Conservation (phyloP, 2,113 vertebrate genomes). For the Lamprotornis superbus region DNA sequence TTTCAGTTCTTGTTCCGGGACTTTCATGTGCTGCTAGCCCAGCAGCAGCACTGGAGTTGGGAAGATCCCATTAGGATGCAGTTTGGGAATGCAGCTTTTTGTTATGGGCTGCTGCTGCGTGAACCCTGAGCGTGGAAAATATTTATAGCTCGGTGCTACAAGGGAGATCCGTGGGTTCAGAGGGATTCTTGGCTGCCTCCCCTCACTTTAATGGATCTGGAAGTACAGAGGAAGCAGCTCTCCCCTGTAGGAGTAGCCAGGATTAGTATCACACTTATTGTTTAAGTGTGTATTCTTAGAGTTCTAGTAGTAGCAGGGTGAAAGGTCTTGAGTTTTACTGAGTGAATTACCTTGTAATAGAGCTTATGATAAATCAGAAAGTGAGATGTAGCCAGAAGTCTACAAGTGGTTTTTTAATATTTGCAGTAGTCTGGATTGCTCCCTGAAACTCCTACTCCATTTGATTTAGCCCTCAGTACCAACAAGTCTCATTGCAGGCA, state of each 20-base stretch:
- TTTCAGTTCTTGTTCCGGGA: constrained; percentile 1
- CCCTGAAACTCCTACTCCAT: background rate
- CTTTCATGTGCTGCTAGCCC: constrained; percentile 24
- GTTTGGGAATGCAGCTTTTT: constrained; percentile 2
- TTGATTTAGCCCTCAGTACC: background rate
- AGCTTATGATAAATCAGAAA: background rate
- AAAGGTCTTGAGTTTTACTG: background rate
- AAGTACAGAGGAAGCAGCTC: background rate
- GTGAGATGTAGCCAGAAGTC: background rate
- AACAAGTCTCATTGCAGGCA: background rate
- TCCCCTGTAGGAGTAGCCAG: background rate
- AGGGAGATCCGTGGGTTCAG: background rate
- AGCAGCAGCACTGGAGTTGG: background rate
- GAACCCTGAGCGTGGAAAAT: background rate
- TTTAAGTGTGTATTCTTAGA: background rate
- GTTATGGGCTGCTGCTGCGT: background rate
- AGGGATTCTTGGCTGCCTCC: background rate
- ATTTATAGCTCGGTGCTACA: background rate
- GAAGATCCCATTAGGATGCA: constrained; percentile 9
- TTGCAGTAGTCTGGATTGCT: background rate
- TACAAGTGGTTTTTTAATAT: background rate
- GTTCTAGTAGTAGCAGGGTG: background rate
- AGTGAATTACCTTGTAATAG: background rate
- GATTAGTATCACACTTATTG: background rate
- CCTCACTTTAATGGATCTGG: background rate